These are phyloP conservation scores for Drymodes brunneopygia DNA, from an alignment of 2,113 vertebrate species.

Conservation along the genomic window DNA sequence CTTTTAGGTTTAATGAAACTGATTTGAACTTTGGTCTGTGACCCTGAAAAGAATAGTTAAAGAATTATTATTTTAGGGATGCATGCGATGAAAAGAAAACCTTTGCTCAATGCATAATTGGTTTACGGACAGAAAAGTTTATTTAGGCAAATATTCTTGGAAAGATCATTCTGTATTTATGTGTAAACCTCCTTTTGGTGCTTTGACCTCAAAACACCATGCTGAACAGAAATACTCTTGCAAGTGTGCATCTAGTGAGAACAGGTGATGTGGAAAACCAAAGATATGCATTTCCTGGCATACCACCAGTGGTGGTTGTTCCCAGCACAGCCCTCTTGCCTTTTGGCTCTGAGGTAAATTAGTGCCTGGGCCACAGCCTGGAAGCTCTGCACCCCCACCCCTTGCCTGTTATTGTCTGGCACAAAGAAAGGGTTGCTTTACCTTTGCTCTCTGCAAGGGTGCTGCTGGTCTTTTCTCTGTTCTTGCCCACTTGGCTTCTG, in stretches of 20 bases:
- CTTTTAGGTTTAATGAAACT: conserved; percentile 11
- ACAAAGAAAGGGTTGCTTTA: background rate
- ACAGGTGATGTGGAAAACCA: rapidly evolving
- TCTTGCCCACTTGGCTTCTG: background rate
- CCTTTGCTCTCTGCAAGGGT: background rate
- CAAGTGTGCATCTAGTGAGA: background rate
- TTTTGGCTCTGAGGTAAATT: background rate
- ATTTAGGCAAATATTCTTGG: background rate
- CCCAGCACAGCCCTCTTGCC: background rate
- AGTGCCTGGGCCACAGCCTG: background rate
- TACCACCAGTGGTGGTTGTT: background rate
- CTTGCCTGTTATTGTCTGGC: background rate
- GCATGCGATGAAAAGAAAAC: background rate
- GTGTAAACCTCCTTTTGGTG: background rate
- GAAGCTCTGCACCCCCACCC: background rate
- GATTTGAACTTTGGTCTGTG: conserved; percentile 12
- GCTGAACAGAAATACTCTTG: background rate
- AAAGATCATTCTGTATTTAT: background rate
- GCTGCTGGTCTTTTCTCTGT: background rate
- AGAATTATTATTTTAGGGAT: background rate
- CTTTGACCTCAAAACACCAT: background rate
- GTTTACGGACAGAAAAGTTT: background rate
- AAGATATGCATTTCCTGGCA: background rate
- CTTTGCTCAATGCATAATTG: background rate
- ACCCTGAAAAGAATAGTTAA: background rate